Base-by-base conservation (phyloP, 2,888 invertebrate genomes). In the Zele albiditarsus region DNA sequence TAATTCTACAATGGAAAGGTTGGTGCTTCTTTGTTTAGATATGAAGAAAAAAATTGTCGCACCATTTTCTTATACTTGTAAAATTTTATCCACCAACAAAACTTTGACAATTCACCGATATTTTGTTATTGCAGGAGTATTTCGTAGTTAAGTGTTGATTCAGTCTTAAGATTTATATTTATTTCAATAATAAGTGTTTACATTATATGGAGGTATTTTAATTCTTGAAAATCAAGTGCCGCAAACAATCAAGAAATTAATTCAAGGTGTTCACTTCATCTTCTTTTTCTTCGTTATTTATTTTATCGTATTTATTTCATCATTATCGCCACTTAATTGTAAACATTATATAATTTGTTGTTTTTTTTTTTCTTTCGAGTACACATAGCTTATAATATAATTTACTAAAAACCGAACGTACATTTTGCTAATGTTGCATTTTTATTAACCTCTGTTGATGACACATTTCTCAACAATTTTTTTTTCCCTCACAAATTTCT, bases 121-220 rank as follows among this genome's bases (percentile, higher is more conserved):
- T 33, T 31, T 20, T 33, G 53, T 16, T 68, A 3, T 12, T 28
- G 23, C n/a, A 23, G 5, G 31, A 63, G 31, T 1, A 63, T 10
- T 25, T n/a, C 8, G n/a, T 16, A 53, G 63, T 38, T 27, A 6
- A 68, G 70, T 49, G 60, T 65, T 74, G 4, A 73, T 75, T 85
- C 87, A 89, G 88, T 89, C 88, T 89, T 87, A 87, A 84, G 83
- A 84, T 83, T 86, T 84, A 85, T 84, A 83, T 88, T 88, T 88
- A 87, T 89, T 88, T 86, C 82, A 84, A 85, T 88, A 86, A 85
- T 88, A 85, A 85, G 85, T 85, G 86, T 84, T 87, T 88, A 88
- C 86, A 87, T 82, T 83, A 81, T 87, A 87, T 81, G 83, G 86
- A 88, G 88, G 86, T 89, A 88, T 87, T 87, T 85, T 82, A 85